A percentile compares a stretch with the other conserved stretches of the same genome.
These are phyloP conservation scores for Araneus ventricosus DNA, from an alignment of 1,140 invertebrate species.

Conservation along the genomic window DNA sequence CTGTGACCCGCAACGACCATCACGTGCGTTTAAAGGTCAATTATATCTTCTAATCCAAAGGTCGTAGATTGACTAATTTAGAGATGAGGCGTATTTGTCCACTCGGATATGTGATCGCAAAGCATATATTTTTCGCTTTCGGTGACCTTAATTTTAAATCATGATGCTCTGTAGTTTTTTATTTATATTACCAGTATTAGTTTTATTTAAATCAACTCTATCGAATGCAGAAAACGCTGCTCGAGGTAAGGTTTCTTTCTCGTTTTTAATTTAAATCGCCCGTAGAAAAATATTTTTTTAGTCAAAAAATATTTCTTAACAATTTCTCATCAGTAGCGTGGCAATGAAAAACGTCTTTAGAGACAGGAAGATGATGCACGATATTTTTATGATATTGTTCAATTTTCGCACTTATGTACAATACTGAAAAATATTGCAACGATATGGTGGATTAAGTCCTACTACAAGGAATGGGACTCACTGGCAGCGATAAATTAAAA, in stretches of 20 bases:
- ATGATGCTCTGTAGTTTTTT: neutral
- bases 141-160: neutral
- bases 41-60: conserved; percentile 40
- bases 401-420: too few relatives aligned
- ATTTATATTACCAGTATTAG: neutral
- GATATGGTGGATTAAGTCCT: too few relatives aligned
- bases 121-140: neutral
- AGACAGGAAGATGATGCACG: too few relatives aligned
- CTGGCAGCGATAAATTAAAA: too few relatives aligned
- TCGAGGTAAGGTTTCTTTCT: neutral
- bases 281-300: too few relatives aligned
- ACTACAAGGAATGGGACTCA: too few relatives aligned
- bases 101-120: neutral
- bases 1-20: neutral
- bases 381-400: too few relatives aligned
- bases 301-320: too few relatives aligned
- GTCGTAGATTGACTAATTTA: neutral
- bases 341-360: too few relatives aligned
- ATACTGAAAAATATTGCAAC: too few relatives aligned
- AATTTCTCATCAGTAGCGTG: too few relatives aligned
- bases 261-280: too few relatives aligned
- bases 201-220: neutral
- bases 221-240: neutral
- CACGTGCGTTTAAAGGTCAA: conserved; percentile 42
- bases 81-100: neutral